Evolutionary conservation across 2,797 vertebrate species (phyloP).

Genomic region (Esox lucius): DNA sequence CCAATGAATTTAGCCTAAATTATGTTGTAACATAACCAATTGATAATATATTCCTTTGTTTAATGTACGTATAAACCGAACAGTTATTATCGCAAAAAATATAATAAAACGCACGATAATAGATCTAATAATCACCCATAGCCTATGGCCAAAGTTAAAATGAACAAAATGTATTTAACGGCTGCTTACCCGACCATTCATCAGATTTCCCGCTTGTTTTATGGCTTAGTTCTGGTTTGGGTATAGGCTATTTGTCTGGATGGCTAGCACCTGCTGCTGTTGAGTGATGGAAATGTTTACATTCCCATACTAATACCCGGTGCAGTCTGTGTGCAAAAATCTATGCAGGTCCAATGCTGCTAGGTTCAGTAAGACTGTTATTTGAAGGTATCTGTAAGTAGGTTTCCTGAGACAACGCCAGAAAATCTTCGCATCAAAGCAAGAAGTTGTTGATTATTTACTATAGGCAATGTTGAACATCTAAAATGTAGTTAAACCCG

Average conservation of each 20-base stretch:
- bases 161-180: not conserved
- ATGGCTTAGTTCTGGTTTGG: not conserved
- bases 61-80: too few species aligned
- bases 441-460: constrained; percentile 14
- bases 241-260: not conserved
- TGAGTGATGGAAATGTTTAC: constrained; percentile 1
- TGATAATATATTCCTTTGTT: too few species aligned
- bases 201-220: constrained; percentile 3
- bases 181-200: constrained; percentile 14
- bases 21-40: too few species aligned
- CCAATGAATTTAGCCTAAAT: too few species aligned
- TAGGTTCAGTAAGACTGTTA: not conserved
- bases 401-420: not conserved
- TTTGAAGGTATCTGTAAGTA: not conserved
- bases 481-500: not conserved
- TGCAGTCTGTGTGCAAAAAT: not conserved
- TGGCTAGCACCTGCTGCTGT: constrained; percentile 5
- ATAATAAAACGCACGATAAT: too few species aligned
- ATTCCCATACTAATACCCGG: not conserved
- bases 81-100: too few species aligned
- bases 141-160: not conserved
- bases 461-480: not conserved
- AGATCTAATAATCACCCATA: too few species aligned
- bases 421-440: constrained; percentile 8
- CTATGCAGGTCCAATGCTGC: not conserved